Base-by-base conservation (phyloP, 2,888 invertebrate genomes). In the Alcis repandata region DNA sequence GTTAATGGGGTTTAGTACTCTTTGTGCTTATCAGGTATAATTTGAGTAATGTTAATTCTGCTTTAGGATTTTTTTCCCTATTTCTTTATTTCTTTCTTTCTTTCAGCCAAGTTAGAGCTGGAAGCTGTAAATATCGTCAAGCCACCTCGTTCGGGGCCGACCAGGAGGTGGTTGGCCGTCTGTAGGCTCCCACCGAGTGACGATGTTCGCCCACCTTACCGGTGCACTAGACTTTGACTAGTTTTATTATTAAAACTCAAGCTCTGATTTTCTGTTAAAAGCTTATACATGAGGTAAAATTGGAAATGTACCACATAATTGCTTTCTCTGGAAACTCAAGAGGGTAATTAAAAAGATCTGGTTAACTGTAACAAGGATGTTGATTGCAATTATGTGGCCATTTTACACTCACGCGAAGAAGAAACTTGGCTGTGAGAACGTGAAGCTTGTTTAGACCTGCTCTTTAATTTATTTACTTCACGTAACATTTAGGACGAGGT, bases 1-100 rank as follows among this genome's bases (percentile, higher is more conserved):
- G 45, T 36, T 56, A 56, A 59, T 54, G 59, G 36, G 15, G 53
- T 38, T n/a, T n/a, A n/a, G n/a, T n/a, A n/a, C n/a, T n/a, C n/a
- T 53, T 13, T 38, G 40, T 48, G 17, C 27, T 58, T 58, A 19
- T 27, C 13, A 10, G 0, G 1, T 8, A 3, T 38, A n/a, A n/a
- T 38, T 3, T 2, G 38, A 6, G 13, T 38, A n/a, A 2, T 38
- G 38, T 38, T n/a, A 6, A 6, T 27, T 27, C 3, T 2, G 2
- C 6, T 27, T 27, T 27, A 4, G 27, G 27, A 27, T 4, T 27
- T 27, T 27, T n/a, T n/a, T n/a, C n/a, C n/a, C n/a, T n/a, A n/a
- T n/a, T n/a, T n/a, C n/a, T n/a, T n/a, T n/a, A n/a, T n/a, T n/a
- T n/a, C n/a, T n/a, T n/a, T n/a, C n/a, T n/a, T n/a, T n/a, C n/a